A percentile compares a stretch with the other conserved stretches of the same genome.
These are phyloP conservation scores for Muscicapa adusta DNA, from an alignment of 2,113 vertebrate species.

Conservation along the genomic window DNA sequence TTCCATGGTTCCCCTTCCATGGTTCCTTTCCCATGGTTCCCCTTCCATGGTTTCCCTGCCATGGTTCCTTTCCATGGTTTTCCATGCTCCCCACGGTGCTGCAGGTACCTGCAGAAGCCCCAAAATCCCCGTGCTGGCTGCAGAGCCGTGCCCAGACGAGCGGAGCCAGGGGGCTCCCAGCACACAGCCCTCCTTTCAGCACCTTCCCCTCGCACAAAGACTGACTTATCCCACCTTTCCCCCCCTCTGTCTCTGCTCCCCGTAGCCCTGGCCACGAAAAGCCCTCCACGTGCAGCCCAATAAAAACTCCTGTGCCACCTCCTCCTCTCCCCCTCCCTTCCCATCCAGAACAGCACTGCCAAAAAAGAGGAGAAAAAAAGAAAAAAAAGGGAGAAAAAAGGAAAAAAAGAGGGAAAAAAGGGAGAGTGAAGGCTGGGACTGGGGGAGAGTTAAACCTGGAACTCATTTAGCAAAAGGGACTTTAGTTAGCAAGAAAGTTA, in stretches of 20 bases:
- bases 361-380: neutral
- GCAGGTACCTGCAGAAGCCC: constrained; percentile 74
- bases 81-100: constrained; percentile 28
- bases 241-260: constrained; percentile 57
- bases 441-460: constrained; percentile 74
- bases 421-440: neutral
- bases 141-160: constrained; percentile 70
- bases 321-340: constrained; percentile 54
- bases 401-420: neutral
- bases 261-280: constrained; percentile 79
- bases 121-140: constrained; percentile 63
- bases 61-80: neutral
- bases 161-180: constrained; percentile 81
- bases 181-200: constrained; percentile 87
- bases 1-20: too few relatives aligned
- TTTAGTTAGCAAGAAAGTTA: constrained; percentile 82
- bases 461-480: constrained; percentile 82
- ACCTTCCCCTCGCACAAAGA: constrained; percentile 89
- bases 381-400: neutral
- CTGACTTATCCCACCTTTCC: constrained; percentile 81
- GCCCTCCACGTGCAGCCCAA: constrained; percentile 76
- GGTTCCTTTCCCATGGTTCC: neutral
- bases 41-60: too few relatives aligned
- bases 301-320: constrained; percentile 76
- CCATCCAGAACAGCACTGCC: constrained; percentile 66